Conservation (phyloP, 1,140 invertebrate genomes). For the Leptinotarsa undecemlineata region DNA sequence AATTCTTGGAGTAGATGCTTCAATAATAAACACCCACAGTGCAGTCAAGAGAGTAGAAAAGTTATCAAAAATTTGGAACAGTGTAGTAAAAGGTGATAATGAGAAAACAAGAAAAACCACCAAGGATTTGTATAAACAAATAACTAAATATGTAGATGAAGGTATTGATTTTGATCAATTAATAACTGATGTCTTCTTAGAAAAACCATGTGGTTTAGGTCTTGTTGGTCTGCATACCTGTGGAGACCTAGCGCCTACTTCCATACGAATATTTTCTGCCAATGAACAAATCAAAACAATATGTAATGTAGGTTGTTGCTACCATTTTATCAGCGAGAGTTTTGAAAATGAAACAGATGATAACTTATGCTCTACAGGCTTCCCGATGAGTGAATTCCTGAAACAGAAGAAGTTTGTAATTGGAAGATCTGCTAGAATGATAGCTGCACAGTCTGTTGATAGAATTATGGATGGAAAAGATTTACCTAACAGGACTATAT, state of each 20-base stretch:
- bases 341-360: slow-evolving; percentile 48
- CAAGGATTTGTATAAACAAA: slow-evolving; percentile 56
- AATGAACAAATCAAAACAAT: slow-evolving; percentile 63
- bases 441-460: slow-evolving; percentile 77
- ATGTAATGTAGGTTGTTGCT: slow-evolving; percentile 88
- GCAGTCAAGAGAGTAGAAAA: slow-evolving; percentile 65
- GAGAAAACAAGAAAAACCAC: slow-evolving; percentile 32
- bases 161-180: slow-evolving; percentile 59
- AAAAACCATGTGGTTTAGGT: slow-evolving; percentile 56
- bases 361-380: slow-evolving; percentile 56
- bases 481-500: slow-evolving; percentile 65
- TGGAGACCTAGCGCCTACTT: slow-evolving; percentile 78
- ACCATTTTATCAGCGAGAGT: slow-evolving; percentile 79
- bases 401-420: slow-evolving; percentile 60
- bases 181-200: slow-evolving; percentile 57
- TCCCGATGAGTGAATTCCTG: slow-evolving; percentile 71
- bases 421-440: slow-evolving; percentile 81
- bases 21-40: slow-evolving; percentile 64
- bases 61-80: slow-evolving; percentile 62
- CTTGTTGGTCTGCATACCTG: slow-evolving; percentile 86
- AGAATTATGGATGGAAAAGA: slow-evolving; percentile 63
- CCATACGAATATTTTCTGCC: slow-evolving; percentile 72
- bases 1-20: slow-evolving; percentile 80
- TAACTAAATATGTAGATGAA: slow-evolving; percentile 57
- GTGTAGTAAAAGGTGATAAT: slow-evolving; percentile 47